These are phyloP conservation scores for Galagoides demidoff DNA, from an alignment of 2,797 vertebrate species.

Conservation along the genomic window DNA sequence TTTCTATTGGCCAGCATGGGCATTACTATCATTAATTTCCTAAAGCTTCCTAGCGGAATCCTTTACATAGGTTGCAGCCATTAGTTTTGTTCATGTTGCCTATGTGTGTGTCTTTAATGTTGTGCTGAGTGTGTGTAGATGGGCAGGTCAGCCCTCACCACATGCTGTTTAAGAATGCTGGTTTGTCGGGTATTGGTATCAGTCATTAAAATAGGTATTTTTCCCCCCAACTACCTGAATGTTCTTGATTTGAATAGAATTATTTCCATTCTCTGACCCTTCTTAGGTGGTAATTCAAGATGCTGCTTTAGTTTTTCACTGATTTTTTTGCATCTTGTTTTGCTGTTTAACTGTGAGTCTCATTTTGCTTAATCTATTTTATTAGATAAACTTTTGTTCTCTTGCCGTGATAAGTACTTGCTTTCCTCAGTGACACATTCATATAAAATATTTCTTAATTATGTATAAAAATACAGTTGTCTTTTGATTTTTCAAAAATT, in stretches of 20 bases:
- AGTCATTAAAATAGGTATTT: background rate
- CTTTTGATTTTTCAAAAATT: background rate
- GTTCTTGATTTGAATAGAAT: background rate
- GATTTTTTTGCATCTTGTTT: background rate
- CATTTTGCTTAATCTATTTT: conserved; percentile 8
- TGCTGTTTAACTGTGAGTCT: background rate
- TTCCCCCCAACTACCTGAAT: background rate
- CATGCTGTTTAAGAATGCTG: background rate
- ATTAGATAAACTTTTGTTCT: background rate
- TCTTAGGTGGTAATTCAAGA: background rate
- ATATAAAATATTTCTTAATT: background rate
- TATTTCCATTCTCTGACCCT: background rate
- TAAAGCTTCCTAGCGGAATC: background rate
- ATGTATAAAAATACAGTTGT: background rate
- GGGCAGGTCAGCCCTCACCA: background rate
- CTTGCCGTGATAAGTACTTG: background rate
- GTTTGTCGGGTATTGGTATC: background rate
- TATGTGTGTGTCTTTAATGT: background rate
- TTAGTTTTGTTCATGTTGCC: background rate
- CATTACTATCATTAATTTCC: background rate
- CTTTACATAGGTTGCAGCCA: background rate
- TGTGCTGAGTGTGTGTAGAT: background rate
- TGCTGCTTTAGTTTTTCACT: background rate
- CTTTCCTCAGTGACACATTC: background rate
- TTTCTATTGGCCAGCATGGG: background rate